These are phyloP conservation scores for Lytechinus pictus DNA, from an alignment of 35 echinoderm and acorn worm genomes.

Conservation along the genomic window DNA sequence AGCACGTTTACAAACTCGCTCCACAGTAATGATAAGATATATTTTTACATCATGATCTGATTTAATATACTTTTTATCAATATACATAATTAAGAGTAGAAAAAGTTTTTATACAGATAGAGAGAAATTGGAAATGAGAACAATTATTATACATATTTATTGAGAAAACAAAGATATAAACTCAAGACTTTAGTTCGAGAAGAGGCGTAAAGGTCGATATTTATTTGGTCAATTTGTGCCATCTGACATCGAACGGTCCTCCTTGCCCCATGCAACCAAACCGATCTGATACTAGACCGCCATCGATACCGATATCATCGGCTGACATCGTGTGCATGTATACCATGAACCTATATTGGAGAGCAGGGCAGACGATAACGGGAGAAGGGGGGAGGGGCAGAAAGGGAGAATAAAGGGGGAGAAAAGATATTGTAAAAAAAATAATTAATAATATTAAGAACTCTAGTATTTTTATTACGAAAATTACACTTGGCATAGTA, in stretches of 20 bases:
- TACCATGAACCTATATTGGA: conserved; percentile 13
- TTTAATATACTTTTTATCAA: too few species aligned
- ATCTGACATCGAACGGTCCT: conserved; percentile 41
- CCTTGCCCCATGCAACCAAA: conserved; percentile 27
- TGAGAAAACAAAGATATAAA: not conserved
- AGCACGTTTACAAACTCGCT: not conserved
- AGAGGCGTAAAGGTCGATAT: not conserved
- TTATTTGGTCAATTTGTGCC: conserved; percentile 29
- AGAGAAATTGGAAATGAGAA: not conserved
- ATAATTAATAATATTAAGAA: too few species aligned
- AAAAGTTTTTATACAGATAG: not conserved
- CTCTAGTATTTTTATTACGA: too few species aligned
- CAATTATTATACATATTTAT: not conserved
- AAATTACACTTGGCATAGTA: too few species aligned
- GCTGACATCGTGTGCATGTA: not conserved
- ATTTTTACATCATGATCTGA: not conserved
- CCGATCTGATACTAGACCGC: conserved; percentile 28
- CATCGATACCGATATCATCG: conserved; percentile 33
- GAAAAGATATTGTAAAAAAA: not conserved
- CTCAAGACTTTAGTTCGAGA: not conserved
- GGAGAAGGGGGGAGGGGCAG: not conserved
- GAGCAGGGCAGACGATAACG: not conserved
- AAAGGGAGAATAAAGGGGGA: not conserved
- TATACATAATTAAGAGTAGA: too few species aligned
- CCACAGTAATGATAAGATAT: not conserved